phyloP scores from a whole-genome alignment of 2,797 vertebrate genomes.

The Acipenser transmontanus region DNA sequence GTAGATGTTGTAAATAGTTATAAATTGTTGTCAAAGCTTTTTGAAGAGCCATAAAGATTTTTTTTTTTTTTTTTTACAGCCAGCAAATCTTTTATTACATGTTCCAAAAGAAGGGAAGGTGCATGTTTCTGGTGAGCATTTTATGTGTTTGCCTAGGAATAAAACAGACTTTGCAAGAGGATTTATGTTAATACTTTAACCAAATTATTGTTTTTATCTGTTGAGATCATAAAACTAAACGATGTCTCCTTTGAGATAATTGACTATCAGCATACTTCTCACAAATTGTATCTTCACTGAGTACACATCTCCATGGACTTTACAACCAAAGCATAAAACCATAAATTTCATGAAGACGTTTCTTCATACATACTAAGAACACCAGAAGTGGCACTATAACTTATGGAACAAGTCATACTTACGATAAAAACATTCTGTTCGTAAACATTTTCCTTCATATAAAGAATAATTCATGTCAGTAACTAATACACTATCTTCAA shows the following conservation, averaged over 20 bases:
- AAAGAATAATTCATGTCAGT: too few species aligned
- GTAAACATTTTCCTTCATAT: too few species aligned
- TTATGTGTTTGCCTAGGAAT: constrained; percentile 10
- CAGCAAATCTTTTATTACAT: too few species aligned
- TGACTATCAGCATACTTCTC: constrained; percentile 23
- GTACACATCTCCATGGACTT: constrained; percentile 26
- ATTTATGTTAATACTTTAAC: constrained; percentile 14
- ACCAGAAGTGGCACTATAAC: too few species aligned
- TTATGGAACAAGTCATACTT: too few species aligned
- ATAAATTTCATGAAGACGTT: constrained; percentile 43
- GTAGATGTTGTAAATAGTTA: too few species aligned
- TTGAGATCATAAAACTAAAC: constrained; percentile 19
- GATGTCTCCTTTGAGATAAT: constrained; percentile 15
- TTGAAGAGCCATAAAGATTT: too few species aligned
- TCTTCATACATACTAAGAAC: constrained; percentile 31
- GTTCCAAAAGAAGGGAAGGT: too few species aligned
- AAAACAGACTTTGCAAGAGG: constrained; percentile 9
- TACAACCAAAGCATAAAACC: constrained; percentile 42
- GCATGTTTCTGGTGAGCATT: not conserved
- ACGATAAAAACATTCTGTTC: too few species aligned
- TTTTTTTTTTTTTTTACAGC: too few species aligned
- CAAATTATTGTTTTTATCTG: constrained; percentile 18
- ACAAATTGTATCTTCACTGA: constrained; percentile 24
- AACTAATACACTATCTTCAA: too few species aligned
- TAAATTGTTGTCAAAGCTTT: too few species aligned